Conservation (phyloP, 1,140 invertebrate species). For the Hestina assimilis region DNA sequence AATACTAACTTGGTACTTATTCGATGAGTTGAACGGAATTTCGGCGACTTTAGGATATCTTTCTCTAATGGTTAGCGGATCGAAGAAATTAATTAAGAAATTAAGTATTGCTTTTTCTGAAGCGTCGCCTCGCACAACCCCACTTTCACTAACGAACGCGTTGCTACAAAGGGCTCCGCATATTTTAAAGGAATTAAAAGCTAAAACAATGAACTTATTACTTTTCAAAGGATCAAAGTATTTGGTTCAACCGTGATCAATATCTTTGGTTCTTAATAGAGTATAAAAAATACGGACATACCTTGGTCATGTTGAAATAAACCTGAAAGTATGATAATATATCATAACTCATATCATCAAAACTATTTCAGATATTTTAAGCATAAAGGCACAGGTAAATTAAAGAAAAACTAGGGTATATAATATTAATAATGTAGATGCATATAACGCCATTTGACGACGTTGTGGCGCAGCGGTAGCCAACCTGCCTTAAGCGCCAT, state of each 20-base stretch:
- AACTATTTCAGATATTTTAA: no score
- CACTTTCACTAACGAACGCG: slow-evolving; percentile 32
- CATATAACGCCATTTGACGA: no score
- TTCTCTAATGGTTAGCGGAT: slow-evolving; percentile 38
- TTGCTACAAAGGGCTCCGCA: slow-evolving; percentile 60
- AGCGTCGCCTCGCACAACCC: slow-evolving; percentile 50
- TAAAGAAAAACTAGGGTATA: no score
- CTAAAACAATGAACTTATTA: slow-evolving; percentile 44
- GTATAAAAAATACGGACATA: no score
- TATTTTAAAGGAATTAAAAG: slow-evolving; percentile 39
- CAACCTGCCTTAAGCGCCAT: no score
- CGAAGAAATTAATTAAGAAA: slow-evolving; percentile 48
- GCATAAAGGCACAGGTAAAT: no score
- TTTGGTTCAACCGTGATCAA: no score
- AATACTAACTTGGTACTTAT: slow-evolving; percentile 85
- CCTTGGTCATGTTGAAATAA: slow-evolving; percentile 32
- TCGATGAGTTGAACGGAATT: slow-evolving; percentile 78
- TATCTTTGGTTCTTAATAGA: no score
- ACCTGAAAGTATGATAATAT: slow-evolving; percentile 36
- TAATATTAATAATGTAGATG: no score
- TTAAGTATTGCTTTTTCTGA: slow-evolving; percentile 63
- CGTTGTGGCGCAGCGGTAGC: no score
- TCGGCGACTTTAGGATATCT: slow-evolving; percentile 59
- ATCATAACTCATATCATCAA: not conserved
- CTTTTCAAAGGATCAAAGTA: no score